These are phyloP conservation scores for Cyprinodon tularosa DNA, from an alignment of 2,113 vertebrate genomes.

Conservation along the genomic window DNA sequence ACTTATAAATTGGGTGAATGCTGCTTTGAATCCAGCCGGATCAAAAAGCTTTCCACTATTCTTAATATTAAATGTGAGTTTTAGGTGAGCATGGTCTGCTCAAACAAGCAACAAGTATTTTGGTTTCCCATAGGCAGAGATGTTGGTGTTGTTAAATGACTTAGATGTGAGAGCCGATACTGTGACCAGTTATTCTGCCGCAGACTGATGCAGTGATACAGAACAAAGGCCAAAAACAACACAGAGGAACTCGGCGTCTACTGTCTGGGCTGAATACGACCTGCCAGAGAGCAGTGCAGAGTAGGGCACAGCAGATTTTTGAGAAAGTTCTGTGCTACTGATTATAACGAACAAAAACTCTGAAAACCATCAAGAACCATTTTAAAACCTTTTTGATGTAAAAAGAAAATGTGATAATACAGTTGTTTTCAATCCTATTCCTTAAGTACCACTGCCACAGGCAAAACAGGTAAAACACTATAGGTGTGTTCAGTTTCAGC, in stretches of 20 bases:
- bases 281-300: conserved; percentile 6
- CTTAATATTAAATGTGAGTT: conserved; percentile 17
- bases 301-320: background rate
- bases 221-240: conserved; percentile 70
- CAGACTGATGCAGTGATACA: conserved; percentile 60
- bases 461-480: no score
- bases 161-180: conserved; percentile 72
- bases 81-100: conserved; percentile 17
- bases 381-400: background rate
- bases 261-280: conserved; percentile 54
- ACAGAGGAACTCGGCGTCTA: conserved; percentile 46
- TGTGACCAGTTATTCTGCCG: conserved; percentile 72
- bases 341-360: background rate
- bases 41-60: background rate
- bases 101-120: conserved; percentile 49
- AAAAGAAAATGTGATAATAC: background rate
- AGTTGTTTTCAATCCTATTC: no score
- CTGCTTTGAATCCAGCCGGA: background rate
- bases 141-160: conserved; percentile 65
- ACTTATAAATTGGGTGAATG: background rate
- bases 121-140: conserved; percentile 62
- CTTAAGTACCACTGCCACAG: no score
- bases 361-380: background rate
- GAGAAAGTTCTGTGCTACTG: background rate
- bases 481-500: no score